Percentiles rank a stretch among this genome's conserved stretches.
Conservation (phyloP, 2,113 vertebrate species). For the Neogale vison region DNA sequence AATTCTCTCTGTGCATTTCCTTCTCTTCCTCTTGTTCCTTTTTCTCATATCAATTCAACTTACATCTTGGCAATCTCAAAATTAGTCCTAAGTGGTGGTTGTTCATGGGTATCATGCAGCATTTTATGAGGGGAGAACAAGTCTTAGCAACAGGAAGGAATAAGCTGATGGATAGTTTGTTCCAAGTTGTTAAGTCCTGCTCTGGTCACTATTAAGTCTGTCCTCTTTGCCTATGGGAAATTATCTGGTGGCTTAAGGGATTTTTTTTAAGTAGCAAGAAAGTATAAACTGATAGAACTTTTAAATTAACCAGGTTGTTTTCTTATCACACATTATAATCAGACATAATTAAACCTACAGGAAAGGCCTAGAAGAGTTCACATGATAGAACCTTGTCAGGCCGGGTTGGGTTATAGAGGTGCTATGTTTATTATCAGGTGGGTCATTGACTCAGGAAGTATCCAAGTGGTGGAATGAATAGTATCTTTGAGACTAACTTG, state of each 20-base stretch:
- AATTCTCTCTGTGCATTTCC: background rate
- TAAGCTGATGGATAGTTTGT: background rate
- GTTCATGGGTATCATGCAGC: background rate
- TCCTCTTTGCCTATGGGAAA: conserved; percentile 50
- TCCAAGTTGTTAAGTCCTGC: background rate
- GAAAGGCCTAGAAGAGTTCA: conserved; percentile 59
- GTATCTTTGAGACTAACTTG: conserved; percentile 35
- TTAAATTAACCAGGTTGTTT: conserved; percentile 70
- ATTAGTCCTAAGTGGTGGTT: background rate
- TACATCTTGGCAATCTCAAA: background rate
- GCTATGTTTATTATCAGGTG: conserved; percentile 43
- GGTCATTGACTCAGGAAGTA: conserved; percentile 53
- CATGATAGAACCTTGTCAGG: conserved; percentile 23
- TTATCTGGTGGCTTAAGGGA: background rate
- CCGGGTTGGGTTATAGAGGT: background rate
- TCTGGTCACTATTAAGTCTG: conserved; percentile 52
- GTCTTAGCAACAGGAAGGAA: background rate
- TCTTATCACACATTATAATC: conserved; percentile 69
- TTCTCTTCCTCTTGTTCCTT: conserved; percentile 12
- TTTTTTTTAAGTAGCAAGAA: conserved; percentile 56
- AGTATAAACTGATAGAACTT: conserved; percentile 46
- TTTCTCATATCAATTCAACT: background rate
- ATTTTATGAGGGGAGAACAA: background rate
- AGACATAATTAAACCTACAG: conserved; percentile 64
- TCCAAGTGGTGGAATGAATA: background rate